phyloP scores from a whole-genome alignment of 2,113 vertebrate genomes.

The Oreochromis niloticus region DNA sequence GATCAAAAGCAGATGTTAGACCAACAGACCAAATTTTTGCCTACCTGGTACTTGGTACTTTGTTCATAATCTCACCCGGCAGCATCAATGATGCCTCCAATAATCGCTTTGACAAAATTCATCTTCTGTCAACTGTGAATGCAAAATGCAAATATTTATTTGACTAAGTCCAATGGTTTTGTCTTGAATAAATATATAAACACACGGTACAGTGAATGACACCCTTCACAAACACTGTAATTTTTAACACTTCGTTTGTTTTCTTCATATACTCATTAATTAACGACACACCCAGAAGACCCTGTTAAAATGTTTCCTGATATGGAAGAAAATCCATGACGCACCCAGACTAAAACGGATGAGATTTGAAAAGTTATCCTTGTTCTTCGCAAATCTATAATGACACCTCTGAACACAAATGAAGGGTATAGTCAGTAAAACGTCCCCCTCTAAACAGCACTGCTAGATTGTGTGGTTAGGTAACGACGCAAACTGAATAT shows the following conservation, averaged over 20 bases:
- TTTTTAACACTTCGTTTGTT: not conserved
- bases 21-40: not conserved
- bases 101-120: slow-evolving; percentile 44
- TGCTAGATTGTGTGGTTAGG: not conserved
- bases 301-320: not conserved
- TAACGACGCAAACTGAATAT: not conserved
- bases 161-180: not conserved
- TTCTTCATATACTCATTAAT: not conserved
- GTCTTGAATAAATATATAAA: not conserved
- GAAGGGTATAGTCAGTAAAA: not conserved
- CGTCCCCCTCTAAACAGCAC: not conserved
- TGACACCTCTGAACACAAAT: not conserved
- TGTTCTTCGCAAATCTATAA: not conserved
- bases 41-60: not conserved
- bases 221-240: not conserved
- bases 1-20: not conserved
- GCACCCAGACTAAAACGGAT: not conserved
- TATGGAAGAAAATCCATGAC: not conserved
- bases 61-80: slow-evolving; percentile 57
- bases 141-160: not conserved
- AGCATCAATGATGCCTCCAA: slow-evolving; percentile 61
- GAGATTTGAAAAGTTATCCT: not conserved
- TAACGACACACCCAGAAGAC: not conserved
- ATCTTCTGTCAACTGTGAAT: slow-evolving; percentile 53
- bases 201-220: fast-evolving